Conservation (phyloP, 2,113 vertebrate genomes). For the Mesembrinibis cayennensis region DNA sequence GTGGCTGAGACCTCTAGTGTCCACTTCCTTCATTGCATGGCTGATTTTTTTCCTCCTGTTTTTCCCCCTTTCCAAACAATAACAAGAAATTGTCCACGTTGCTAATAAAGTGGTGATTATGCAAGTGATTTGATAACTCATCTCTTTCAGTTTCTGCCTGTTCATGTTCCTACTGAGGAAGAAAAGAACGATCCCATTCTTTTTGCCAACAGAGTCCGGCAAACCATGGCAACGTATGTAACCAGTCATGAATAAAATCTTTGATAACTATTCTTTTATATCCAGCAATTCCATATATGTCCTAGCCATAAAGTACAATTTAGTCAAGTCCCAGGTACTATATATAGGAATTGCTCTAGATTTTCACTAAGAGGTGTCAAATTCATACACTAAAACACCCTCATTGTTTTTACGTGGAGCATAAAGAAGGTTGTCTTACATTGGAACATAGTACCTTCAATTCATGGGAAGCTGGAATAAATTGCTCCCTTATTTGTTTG, state of each 20-base stretch:
- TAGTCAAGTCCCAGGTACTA: neutral
- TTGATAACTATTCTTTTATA: neutral
- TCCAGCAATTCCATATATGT: neutral
- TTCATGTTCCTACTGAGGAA: constrained; percentile 85
- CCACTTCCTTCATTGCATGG: neutral
- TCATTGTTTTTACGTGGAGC: neutral
- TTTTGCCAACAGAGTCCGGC: constrained; percentile 85
- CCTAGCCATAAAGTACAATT: neutral
- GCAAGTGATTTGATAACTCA: neutral
- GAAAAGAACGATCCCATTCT: constrained; percentile 84
- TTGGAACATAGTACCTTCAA: neutral
- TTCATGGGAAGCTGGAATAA: neutral
- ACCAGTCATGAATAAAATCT: neutral
- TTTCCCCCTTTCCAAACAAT: neutral
- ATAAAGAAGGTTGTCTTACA: neutral
- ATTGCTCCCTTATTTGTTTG: neutral
- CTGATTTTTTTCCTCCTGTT: neutral
- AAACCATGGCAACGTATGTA: constrained; percentile 88
- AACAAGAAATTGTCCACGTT: neutral
- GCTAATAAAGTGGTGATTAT: neutral
- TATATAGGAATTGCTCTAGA: neutral
- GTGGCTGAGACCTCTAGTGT: constrained; percentile 71
- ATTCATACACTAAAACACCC: neutral
- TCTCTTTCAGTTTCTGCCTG: constrained; percentile 88
- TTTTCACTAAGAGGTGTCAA: neutral